These are phyloP conservation scores for Notechis scutatus DNA, from an alignment of 2,113 vertebrate genomes.

Conservation along the genomic window DNA sequence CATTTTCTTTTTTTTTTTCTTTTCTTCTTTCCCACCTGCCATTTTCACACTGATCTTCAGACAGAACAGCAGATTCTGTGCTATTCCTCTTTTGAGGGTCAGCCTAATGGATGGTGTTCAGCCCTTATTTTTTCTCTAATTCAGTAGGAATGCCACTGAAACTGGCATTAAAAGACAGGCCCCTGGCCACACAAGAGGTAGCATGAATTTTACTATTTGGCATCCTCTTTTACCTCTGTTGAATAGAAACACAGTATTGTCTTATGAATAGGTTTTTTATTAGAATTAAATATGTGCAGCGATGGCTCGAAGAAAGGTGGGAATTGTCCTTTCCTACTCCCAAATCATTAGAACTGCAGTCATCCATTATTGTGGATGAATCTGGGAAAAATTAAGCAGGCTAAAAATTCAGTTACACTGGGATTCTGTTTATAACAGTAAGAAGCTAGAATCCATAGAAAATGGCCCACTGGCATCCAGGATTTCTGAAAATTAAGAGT, in stretches of 20 bases:
- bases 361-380: not conserved
- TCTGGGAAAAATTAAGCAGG: not conserved
- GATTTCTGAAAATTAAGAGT: not conserved
- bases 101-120: constrained; percentile 11
- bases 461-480: not conserved
- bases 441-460: not conserved
- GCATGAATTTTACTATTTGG: not conserved
- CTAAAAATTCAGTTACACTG: not conserved
- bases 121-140: not conserved
- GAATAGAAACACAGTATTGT: not conserved
- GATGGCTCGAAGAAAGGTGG: not conserved
- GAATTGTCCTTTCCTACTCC: not conserved
- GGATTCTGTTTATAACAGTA: not conserved
- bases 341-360: not conserved
- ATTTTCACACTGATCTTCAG: not conserved
- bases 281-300: not conserved
- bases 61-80: not conserved
- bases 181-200: not conserved
- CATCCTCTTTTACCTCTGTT: not conserved
- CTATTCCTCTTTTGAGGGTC: not conserved
- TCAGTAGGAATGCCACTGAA: not conserved
- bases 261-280: not conserved
- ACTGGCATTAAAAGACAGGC: not conserved
- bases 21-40: not conserved
- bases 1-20: not conserved